Base-by-base conservation (phyloP, 1,140 invertebrate species). In the Oncopodura yosiiana region DNA sequence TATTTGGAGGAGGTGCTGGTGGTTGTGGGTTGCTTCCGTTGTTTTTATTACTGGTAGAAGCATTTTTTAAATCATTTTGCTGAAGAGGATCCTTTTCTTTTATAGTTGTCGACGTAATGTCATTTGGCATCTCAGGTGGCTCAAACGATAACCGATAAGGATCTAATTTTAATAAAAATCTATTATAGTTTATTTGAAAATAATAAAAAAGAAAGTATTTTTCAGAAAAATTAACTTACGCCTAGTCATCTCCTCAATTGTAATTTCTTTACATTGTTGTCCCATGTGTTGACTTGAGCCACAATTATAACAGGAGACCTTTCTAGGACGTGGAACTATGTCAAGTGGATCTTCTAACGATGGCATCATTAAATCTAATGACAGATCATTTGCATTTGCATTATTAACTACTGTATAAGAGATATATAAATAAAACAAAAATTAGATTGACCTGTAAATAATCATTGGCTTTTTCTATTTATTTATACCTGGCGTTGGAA, bases 171-270 rank as follows among this genome's bases (percentile, higher is more conserved):
- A 9, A 9, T 34, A 34, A 34, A 34, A 34, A 9, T 9, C 30
- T 9, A 34, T 34, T 9, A 34, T 34, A 34, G n/a, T 9, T 34
- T 8, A 34, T 9, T 34, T 8, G 30, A n/a, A 34, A 34, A 34
- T 34, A n/a, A 8, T 34, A 34, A 34, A 34, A 34, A n/a, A 9
- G n/a, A 34, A 9, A 34, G 8, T 34, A n/a, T n/a, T n/a, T n/a
- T n/a, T n/a, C n/a, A n/a, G n/a, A n/a, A n/a, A n/a, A n/a, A n/a
- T n/a, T n/a, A n/a, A 52, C 49, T 58, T 50, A 62, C 60, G 69
- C 62, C 75, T 78, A n/a, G 84, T 87, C 66, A 89, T 81, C 69
- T 89, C 86, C 67, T 93, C 87, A 77, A 91, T 87, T 6, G 84
- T 86, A 49, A 81, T 80, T 67, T 88, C 86, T 60, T 83, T 82